phyloP scores from a whole-genome alignment of 2,113 vertebrate genomes.

The Macaca fascicularis region DNA sequence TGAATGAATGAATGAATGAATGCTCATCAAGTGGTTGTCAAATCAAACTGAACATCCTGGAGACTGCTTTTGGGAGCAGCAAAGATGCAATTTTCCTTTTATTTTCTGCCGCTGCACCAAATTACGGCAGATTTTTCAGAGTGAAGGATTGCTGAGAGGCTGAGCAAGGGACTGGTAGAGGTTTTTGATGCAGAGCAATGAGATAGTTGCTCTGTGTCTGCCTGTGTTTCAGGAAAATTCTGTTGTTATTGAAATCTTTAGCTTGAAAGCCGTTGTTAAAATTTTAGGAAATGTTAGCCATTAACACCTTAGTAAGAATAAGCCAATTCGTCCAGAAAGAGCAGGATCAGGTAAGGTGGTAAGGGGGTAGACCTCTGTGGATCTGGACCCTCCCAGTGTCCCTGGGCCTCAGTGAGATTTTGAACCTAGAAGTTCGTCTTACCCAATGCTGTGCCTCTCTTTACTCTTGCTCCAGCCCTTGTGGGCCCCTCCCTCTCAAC shows the following conservation, averaged over 20 bases:
- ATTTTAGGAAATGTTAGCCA: neutral
- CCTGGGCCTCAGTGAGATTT: neutral
- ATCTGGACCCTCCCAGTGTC: neutral
- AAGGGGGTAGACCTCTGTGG: neutral
- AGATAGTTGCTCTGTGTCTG: neutral
- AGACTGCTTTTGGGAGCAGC: slow-evolving; percentile 19
- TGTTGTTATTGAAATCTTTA: neutral
- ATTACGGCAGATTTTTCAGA: neutral
- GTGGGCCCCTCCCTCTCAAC: neutral
- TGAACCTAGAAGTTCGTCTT: neutral
- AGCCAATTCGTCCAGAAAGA: neutral
- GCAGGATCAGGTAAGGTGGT: neutral
- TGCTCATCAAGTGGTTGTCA: neutral
- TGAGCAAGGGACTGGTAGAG: neutral
- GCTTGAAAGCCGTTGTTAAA: neutral
- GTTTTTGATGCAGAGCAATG: neutral
- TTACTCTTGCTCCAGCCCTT: neutral
- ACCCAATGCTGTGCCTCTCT: neutral
- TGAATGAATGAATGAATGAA: neutral
- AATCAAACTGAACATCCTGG: neutral
- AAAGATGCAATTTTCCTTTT: slow-evolving; percentile 35
- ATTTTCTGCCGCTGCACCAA: neutral
- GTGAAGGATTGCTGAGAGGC: neutral
- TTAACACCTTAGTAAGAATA: neutral
- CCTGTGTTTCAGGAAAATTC: neutral